Evolutionary conservation across 2,888 invertebrate genomes (phyloP).

Genomic region (Trissonchulus sp.): DNA sequence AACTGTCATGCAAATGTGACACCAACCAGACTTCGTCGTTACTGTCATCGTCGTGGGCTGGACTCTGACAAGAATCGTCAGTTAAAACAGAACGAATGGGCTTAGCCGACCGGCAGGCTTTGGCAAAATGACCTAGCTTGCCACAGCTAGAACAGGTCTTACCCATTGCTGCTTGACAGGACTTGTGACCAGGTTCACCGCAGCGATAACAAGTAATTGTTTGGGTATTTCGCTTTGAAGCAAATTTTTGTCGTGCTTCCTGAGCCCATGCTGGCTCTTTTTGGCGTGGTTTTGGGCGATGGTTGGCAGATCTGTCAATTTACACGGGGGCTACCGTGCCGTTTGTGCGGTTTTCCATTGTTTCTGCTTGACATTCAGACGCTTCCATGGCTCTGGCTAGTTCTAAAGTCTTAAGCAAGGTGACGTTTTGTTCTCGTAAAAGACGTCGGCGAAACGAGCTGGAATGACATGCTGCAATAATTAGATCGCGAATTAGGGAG

Average conservation of each 20-base stretch:
- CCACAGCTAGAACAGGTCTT: background rate
- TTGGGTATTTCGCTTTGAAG: no score
- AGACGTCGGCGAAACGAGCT: background rate
- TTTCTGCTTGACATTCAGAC: background rate
- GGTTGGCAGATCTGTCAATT: no score
- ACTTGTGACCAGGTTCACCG: background rate
- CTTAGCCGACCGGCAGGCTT: background rate
- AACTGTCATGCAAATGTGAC: no score
- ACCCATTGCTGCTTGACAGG: background rate
- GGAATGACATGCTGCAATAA: background rate
- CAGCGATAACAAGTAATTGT: background rate
- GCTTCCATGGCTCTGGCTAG: background rate
- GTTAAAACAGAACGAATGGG: background rate
- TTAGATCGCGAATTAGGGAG: background rate
- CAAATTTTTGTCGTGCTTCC: background rate
- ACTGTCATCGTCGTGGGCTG: background rate
- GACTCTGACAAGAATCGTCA: background rate
- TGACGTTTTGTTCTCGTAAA: background rate
- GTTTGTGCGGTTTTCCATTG: no score
- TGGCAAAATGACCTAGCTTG: background rate
- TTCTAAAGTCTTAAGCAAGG: background rate
- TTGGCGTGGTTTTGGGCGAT: background rate
- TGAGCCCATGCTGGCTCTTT: background rate
- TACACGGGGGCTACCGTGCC: no score
- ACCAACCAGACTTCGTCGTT: background rate